Evolutionary conservation across 1,140 invertebrate genomes (phyloP).

Genomic region (Zaprionus camerounensis): DNA sequence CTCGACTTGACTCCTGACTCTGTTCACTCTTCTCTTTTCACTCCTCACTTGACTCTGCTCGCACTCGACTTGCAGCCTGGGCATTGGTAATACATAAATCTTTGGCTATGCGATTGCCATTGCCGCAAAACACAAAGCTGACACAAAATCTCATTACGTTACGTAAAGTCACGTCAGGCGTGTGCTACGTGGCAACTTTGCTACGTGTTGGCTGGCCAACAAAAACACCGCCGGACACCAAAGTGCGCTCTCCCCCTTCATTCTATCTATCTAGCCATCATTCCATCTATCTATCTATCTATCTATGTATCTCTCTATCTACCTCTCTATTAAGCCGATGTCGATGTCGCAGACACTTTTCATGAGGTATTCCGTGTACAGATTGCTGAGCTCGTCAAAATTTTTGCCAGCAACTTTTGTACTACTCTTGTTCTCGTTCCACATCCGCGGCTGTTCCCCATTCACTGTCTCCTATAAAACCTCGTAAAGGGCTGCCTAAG

Average conservation of each 20-base stretch:
- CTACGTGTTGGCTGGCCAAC: slow-evolving; percentile 58
- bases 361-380: slow-evolving; percentile 43
- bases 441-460: not conserved
- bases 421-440: not conserved
- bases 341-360: slow-evolving; percentile 22
- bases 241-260: not conserved
- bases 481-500: not conserved
- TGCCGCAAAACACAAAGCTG: slow-evolving; percentile 64
- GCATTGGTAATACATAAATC: slow-evolving; percentile 38
- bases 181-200: slow-evolving; percentile 42
- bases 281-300: not conserved
- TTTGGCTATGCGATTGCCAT: slow-evolving; percentile 15
- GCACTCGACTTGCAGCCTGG: slow-evolving; percentile 19
- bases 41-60: slow-evolving; percentile 6
- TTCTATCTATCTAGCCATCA: not conserved
- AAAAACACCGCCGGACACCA: not conserved
- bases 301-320: not conserved
- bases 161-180: slow-evolving; percentile 64
- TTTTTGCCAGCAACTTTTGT: slow-evolving; percentile 47
- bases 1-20: slow-evolving; percentile 1
- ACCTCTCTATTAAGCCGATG: not conserved
- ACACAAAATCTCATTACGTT: slow-evolving; percentile 75
- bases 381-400: slow-evolving; percentile 67
- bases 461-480: not conserved
- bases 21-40: not conserved